Percentiles rank a stretch among this genome's conserved stretches.
These are phyloP conservation scores for Drosophila limbata DNA, from an alignment of 2,888 invertebrate genomes.

Conservation along the genomic window DNA sequence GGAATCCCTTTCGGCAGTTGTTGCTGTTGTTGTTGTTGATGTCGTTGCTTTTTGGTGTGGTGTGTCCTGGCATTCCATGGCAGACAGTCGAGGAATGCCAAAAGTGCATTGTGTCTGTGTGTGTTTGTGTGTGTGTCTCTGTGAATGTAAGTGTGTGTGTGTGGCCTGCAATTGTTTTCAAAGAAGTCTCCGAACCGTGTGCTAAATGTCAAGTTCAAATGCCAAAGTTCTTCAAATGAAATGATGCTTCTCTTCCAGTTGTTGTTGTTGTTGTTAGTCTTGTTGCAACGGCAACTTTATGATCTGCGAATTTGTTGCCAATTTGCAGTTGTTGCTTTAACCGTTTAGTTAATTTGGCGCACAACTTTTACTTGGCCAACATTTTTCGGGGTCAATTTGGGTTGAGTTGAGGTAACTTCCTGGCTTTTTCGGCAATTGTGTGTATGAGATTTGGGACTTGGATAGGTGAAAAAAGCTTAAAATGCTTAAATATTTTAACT, in stretches of 20 bases:
- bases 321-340: constrained; percentile 77
- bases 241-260: constrained; percentile 65
- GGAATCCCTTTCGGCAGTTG: constrained; percentile 53
- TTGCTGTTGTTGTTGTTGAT: constrained; percentile 37
- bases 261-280: constrained; percentile 36
- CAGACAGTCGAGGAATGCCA: constrained; percentile 74
- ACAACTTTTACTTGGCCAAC: constrained; percentile 59
- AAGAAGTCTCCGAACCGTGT: constrained; percentile 77
- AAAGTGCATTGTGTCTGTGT: constrained; percentile 67
- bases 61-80: constrained; percentile 64
- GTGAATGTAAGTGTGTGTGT: constrained; percentile 25
- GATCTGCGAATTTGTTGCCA: constrained; percentile 79
- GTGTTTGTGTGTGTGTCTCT: constrained; percentile 33
- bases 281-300: constrained; percentile 67
- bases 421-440: neutral
- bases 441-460: neutral
- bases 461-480: neutral
- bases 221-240: constrained; percentile 80
- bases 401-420: neutral
- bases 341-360: constrained; percentile 76
- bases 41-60: constrained; percentile 38
- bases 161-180: constrained; percentile 77
- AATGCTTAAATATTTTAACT: no score
- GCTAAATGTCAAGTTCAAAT: constrained; percentile 82
- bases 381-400: constrained; percentile 13